phyloP scores from a whole-genome alignment of 1,140 invertebrate species.

The Dreissena polymorpha region DNA sequence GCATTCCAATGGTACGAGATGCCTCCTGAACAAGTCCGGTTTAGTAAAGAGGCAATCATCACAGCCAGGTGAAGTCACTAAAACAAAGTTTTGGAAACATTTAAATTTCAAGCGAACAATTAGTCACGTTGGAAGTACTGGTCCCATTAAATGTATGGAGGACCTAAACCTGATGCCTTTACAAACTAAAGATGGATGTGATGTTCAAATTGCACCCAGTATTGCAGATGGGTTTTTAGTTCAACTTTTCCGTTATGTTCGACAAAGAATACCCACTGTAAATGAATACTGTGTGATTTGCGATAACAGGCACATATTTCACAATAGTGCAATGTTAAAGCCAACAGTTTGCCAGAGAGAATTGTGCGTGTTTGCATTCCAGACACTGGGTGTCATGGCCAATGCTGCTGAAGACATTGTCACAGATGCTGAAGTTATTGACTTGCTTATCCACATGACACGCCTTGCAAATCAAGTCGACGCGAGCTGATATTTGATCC shows the following conservation, averaged over 20 bases:
- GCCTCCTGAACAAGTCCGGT: not conserved
- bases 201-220: slow-evolving; percentile 36
- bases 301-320: slow-evolving; percentile 76
- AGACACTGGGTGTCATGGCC: slow-evolving; percentile 76
- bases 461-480: slow-evolving; percentile 64
- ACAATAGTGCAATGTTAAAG: slow-evolving; percentile 77
- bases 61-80: slow-evolving; percentile 15
- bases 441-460: slow-evolving; percentile 75
- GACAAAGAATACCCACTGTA: slow-evolving; percentile 73
- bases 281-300: slow-evolving; percentile 78
- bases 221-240: slow-evolving; percentile 51
- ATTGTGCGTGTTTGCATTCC: slow-evolving; percentile 76
- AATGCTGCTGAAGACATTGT: slow-evolving; percentile 73
- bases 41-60: slow-evolving; percentile 36
- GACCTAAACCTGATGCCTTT: slow-evolving; percentile 48
- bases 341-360: slow-evolving; percentile 74
- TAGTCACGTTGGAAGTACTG: slow-evolving; percentile 9
- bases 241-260: slow-evolving; percentile 70
- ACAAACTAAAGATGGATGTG: slow-evolving; percentile 36
- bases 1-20: not conserved
- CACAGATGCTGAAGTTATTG: slow-evolving; percentile 74
- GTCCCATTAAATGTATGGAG: not conserved
- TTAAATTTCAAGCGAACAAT: slow-evolving; percentile 7
- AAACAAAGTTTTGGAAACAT: slow-evolving; percentile 24
- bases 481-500: slow-evolving; percentile 72